Evolutionary conservation across 2,888 invertebrate species (phyloP).

Genomic region (Morpho helenor): DNA sequence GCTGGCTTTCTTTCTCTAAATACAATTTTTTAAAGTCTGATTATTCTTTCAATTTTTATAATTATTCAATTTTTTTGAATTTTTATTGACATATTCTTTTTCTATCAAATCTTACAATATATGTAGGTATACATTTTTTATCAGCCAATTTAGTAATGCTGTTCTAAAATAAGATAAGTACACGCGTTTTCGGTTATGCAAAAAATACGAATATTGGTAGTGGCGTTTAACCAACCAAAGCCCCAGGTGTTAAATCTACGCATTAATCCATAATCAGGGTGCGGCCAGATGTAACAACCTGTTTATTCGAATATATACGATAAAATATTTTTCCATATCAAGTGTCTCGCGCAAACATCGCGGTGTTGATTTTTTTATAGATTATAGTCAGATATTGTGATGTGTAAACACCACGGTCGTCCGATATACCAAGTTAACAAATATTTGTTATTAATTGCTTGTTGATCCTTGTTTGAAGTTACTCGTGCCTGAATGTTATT

Average conservation of each 20-base stretch:
- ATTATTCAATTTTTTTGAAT: too few relatives aligned
- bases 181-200: too few relatives aligned
- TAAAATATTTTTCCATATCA: constrained; percentile 63
- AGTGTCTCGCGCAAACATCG: constrained; percentile 63
- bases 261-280: constrained; percentile 14
- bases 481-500: constrained; percentile 7
- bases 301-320: constrained; percentile 48
- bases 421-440: constrained; percentile 61
- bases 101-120: too few relatives aligned
- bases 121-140: too few relatives aligned
- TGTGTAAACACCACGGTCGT: constrained; percentile 41
- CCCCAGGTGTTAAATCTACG: constrained; percentile 21
- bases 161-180: too few relatives aligned
- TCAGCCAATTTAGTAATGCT: too few relatives aligned
- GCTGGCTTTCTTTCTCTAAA: too few relatives aligned
- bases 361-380: constrained; percentile 68
- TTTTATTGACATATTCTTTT: too few relatives aligned
- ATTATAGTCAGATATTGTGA: constrained; percentile 52
- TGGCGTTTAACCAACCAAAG: background rate
- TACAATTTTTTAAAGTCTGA: too few relatives aligned
- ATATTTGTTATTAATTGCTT: constrained; percentile 45
- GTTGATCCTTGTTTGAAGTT: constrained; percentile 13
- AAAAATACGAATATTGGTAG: too few relatives aligned
- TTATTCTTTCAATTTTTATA: too few relatives aligned
- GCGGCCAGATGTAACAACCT: constrained; percentile 44